Evolutionary conservation across 2,113 vertebrate genomes (phyloP).

Genomic region (Austrofundulus limnaeus): DNA sequence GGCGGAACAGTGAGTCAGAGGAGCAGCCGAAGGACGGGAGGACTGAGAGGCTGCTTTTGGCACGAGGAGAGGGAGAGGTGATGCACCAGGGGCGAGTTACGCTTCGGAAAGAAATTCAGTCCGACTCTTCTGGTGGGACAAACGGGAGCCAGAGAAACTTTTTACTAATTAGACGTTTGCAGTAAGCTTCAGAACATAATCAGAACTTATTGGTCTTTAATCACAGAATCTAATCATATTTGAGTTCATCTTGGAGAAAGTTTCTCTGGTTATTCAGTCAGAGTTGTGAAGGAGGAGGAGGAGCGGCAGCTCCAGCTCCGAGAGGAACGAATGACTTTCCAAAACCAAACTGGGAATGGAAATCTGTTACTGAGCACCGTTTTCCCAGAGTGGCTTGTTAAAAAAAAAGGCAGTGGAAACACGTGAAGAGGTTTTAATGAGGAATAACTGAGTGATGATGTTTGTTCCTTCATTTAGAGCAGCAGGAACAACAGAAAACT

Average conservation of each 20-base stretch:
- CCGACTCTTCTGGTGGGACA: constrained; percentile 37
- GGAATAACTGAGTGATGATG: constrained; percentile 32
- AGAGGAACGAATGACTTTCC: constrained; percentile 47
- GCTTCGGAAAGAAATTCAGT: constrained; percentile 52
- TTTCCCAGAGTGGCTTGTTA: constrained; percentile 25
- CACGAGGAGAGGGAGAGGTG: constrained; percentile 62
- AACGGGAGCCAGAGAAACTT: constrained; percentile 33
- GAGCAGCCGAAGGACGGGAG: constrained; percentile 17
- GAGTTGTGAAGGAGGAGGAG: too few species aligned
- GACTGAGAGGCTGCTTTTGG: constrained; percentile 58
- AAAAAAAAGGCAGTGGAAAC: constrained; percentile 28
- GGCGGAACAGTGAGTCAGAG: constrained; percentile 65
- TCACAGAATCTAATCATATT: too few species aligned
- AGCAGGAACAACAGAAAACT: constrained; percentile 12
- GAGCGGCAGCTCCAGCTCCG: constrained; percentile 8
- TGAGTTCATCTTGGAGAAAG: not conserved
- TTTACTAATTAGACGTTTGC: constrained; percentile 19
- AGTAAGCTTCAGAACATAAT: not conserved
- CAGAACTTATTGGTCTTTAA: not conserved
- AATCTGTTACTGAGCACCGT: constrained; percentile 43
- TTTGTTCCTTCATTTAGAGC: not conserved
- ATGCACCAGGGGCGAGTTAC: constrained; percentile 61
- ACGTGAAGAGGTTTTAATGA: constrained; percentile 46
- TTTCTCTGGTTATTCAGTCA: too few species aligned
- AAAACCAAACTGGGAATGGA: constrained; percentile 63